Base-by-base conservation (phyloP, 2,797 vertebrate species). In the Cynodonichthys magdalenae region DNA sequence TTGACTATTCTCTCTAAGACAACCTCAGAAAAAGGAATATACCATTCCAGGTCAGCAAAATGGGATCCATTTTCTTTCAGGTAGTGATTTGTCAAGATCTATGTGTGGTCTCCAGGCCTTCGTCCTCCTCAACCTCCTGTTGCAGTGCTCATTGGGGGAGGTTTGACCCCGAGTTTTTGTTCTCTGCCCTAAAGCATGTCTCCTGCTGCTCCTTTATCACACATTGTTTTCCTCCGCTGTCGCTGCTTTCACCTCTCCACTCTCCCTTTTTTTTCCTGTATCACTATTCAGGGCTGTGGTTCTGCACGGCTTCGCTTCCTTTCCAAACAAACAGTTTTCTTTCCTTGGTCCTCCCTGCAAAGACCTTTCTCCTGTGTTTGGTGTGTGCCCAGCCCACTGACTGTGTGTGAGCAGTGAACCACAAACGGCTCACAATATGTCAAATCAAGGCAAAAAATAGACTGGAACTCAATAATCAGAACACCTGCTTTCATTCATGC, bases 241-340 rank as follows among this genome's bases (percentile, higher is more conserved):
- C 1, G 4, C 17, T 9, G 56, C 81, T 65, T 69, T 77, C 76
- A 63, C 67, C 59, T 71, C 68, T 55, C 28, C 28, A 52, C 80
- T 74, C 63, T 75, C 78, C 71, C 75, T 72, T 84, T 71, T 85
- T 74, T 74, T 24, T 3, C 24, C 63, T 66, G 59, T 63, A 59
- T 73, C 49, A 17, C 76, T 67, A 63, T 82, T 87, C 81, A 85
- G 60, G 34, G n/a, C 15, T 5, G 51, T 31, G 1, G 84, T 89
- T 86, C 84, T 79, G 87, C 87, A 80, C 69, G 5, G 74, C 69
- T 87, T 87, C 74, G 0, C 63, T 72, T 77, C 62, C 64, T 82
- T 73, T 82, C 70, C 66, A 91, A 92, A 90, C 86, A 91, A 86
- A 82, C 64, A 69, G 54, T 51, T 82, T 69, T 73, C 53, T 64